Evolutionary conservation across 2,797 vertebrate species (phyloP), one percentile per base, ranked within the genome.

Genomic region (Neostethus bicornis): DNA sequence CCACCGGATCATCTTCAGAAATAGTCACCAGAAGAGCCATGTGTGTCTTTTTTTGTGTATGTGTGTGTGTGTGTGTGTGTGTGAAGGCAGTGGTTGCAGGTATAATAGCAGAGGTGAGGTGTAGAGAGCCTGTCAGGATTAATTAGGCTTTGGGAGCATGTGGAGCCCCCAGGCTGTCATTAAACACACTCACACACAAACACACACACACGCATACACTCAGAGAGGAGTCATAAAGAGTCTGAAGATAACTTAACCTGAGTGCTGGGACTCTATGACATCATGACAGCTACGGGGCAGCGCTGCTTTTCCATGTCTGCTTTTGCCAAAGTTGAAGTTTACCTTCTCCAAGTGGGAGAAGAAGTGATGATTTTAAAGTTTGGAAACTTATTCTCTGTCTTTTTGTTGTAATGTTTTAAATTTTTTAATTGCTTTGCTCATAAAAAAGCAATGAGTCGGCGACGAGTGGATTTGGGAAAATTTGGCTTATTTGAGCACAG

Each of bases 221-320:
- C 60, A 48, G 31, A 26, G 39, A n/a, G 4, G 57, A 75, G 72
- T 74, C 72, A 70, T 82, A 82, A 82, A 80, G 79, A 56, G 52
- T 51, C 64, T 73, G 75, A 77, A 87, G 87, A 89, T 90, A 86
- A 81, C 79, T 89, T 87, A 79, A 88, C 81, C 82, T 51, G 83
- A 86, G 82, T 73, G 51, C 51, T 71, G 84, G 84, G 81, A 86
- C 79, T 85, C 70, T 4, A 85, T 91, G 85, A 91, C 86, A 89
- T 91, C 89, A 92, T 85, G 75, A 87, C 78, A 87, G 71, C 68
- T 69, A 75, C 58, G 57, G 74, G 65, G 73, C 73, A 79, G 54
- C 28, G 53, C 68, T 47, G 66, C 66, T 75, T 80, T 75, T 69
- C 62, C 67, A 70, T 80, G 77, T 81, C 85, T 85, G 79, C 72